Evolutionary conservation across 2,797 vertebrate genomes (phyloP).

Genomic region (Huso huso): DNA sequence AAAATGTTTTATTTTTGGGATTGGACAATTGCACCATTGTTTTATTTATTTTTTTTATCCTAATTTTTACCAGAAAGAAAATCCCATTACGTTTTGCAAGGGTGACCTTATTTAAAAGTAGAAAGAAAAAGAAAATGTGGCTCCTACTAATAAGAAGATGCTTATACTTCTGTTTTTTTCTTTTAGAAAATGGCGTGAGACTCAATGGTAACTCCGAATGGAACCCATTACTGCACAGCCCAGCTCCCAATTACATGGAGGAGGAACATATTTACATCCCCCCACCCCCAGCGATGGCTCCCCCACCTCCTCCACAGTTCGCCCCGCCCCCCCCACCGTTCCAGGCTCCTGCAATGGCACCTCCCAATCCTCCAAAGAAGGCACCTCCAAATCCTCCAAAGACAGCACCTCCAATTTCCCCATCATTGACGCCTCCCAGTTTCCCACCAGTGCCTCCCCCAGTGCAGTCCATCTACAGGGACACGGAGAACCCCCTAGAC

Average conservation of each 20-base stretch:
- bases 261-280: constrained; percentile 49
- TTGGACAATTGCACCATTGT: too few relatives aligned
- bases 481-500: neutral
- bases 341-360: neutral
- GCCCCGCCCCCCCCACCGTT: neutral
- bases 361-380: constrained; percentile 51
- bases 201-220: constrained; percentile 17
- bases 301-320: constrained; percentile 34
- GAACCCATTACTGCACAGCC: too few relatives aligned
- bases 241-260: constrained; percentile 30
- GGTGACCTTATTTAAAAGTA: too few relatives aligned
- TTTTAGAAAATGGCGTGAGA: constrained; percentile 39
- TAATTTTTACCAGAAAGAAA: too few relatives aligned
- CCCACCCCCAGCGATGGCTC: constrained; percentile 52
- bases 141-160: too few relatives aligned
- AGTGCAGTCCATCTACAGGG: too few relatives aligned
- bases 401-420: neutral
- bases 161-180: neutral
- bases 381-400: constrained; percentile 56
- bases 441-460: too few relatives aligned
- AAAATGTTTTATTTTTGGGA: too few relatives aligned
- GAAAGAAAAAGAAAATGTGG: too few relatives aligned
- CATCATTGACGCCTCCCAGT: neutral
- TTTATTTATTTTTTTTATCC: too few relatives aligned
- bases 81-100: too few relatives aligned